phyloP scores from a whole-genome alignment of 2,888 invertebrate species.

The Drosophila mercatorum region DNA sequence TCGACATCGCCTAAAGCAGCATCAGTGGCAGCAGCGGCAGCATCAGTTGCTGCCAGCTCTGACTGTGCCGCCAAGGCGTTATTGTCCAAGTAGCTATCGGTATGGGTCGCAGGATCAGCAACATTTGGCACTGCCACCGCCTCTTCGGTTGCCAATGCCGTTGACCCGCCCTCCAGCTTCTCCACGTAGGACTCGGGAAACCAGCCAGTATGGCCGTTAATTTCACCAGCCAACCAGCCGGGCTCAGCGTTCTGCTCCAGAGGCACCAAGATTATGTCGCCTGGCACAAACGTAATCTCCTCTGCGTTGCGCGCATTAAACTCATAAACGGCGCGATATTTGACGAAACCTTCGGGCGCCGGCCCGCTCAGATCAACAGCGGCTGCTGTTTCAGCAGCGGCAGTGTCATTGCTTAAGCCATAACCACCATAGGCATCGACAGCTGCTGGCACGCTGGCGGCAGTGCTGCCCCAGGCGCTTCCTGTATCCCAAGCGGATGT shows the following conservation, averaged over 20 bases:
- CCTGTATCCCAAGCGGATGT: conserved; percentile 86
- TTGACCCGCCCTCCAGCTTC: conserved; percentile 86
- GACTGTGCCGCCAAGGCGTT: conserved; percentile 63
- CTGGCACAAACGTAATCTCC: conserved; percentile 96
- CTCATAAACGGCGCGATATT: conserved; percentile 96
- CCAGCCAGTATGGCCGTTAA: conserved; percentile 96
- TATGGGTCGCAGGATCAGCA: conserved; percentile 37
- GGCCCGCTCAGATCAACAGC: conserved; percentile 80
- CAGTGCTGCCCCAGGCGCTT: conserved; percentile 45
- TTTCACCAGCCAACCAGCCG: conserved; percentile 98
- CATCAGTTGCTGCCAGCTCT: conserved; percentile 28
- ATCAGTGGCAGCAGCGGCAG: conserved; percentile 72
- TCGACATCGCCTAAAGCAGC: conserved; percentile 86
- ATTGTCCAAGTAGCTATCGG: conserved; percentile 80
- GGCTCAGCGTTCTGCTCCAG: conserved; percentile 94
- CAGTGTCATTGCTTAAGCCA: conserved; percentile 77
- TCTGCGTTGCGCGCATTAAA: conserved; percentile 96
- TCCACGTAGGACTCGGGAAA: conserved; percentile 98
- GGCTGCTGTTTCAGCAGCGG: conserved; percentile 47
- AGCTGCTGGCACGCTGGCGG: conserved; percentile 50
- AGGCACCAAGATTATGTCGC: conserved; percentile 93
- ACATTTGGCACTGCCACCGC: conserved; percentile 11
- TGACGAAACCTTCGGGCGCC: conserved; percentile 86
- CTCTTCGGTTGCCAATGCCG: conserved; percentile 16
- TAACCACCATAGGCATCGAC: conserved; percentile 65